A percentile compares a stretch with the other conserved stretches of the same genome.
Evolutionary conservation across 2,888 invertebrate genomes (phyloP).

Genomic region (Nipponacmea schrenckii): DNA sequence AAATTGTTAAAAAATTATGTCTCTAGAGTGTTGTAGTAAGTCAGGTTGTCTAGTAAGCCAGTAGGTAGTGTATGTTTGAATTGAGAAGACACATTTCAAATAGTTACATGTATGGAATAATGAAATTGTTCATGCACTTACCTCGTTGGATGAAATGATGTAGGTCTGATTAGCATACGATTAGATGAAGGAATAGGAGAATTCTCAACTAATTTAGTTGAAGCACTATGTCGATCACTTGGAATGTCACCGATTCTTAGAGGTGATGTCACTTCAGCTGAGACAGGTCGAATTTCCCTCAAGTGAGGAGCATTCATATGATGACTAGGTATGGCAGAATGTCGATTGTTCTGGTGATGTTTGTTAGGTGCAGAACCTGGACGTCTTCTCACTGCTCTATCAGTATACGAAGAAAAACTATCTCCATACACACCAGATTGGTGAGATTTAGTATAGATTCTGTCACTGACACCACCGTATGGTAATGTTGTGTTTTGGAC

Average conservation of each 20-base stretch:
- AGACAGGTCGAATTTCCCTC: background rate
- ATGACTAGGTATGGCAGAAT: slow-evolving; percentile 8
- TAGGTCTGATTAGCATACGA: background rate
- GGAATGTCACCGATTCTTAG: slow-evolving; percentile 3
- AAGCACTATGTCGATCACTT: background rate
- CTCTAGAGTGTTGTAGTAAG: too few species aligned
- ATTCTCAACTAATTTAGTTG: slow-evolving; percentile 2
- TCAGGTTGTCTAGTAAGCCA: too few species aligned
- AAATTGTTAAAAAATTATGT: too few species aligned
- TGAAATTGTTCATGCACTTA: background rate
- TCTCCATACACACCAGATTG: background rate
- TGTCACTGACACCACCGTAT: background rate
- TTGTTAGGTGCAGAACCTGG: background rate
- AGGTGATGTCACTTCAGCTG: slow-evolving; percentile 1
- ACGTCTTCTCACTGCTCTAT: background rate
- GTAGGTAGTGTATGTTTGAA: too few species aligned
- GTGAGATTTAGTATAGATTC: background rate
- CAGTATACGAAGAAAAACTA: background rate
- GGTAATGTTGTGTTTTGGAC: background rate
- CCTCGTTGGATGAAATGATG: background rate
- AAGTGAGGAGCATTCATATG: background rate
- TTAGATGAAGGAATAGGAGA: background rate
- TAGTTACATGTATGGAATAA: too few species aligned
- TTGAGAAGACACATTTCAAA: too few species aligned
- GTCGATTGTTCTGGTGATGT: background rate